Base-by-base conservation (phyloP, 2,888 invertebrate genomes). In the Zaprionus bogoriensis region DNA sequence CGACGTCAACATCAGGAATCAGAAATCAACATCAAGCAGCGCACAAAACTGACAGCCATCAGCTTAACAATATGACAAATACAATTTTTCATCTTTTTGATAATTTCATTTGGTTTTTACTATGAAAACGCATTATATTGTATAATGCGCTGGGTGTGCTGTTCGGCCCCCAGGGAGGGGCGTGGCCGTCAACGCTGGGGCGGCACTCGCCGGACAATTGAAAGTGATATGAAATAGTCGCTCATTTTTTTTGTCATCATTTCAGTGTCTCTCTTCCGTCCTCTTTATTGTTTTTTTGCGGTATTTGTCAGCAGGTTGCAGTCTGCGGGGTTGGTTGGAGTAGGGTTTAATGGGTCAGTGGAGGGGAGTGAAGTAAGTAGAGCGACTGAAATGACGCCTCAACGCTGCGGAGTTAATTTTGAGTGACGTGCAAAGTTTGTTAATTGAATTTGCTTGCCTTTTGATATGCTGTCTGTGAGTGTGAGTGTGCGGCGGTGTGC, bases 11-110 rank as follows among this genome's bases (percentile, higher is more conserved):
- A 38, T 36, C 54, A 59, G 42, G 61, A 68, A 69, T 57, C 67
- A 51, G 51, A 50, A 67, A 69, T 48, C 53, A 53, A 27, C 61
- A 59, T 58, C 59, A 62, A 59, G 39, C 51, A 25, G 39, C 7
- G 14, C 1, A 5, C 6, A 67, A 70, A 69, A 80, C 63, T 82
- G 81, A 80, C 84, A 77, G 73, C 64, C 78, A 81, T 84, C 81
- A 82, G 82, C 82, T 82, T 81, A 82, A 82, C 87, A 87, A 82
- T 84, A 81, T 82, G 82, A 82, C 82, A 82, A 87, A 82, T 84
- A 86, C 87, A 81, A 87, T 84, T 87, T 82, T 81, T 87, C 75
- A 65, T 77, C 77, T 74, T 67, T 55, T 23, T 39, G 30, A 52
- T 52, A 53, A 38, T 55, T 42, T 86, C 82, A 86, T 80, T 82